phyloP scores from a whole-genome alignment of 2,888 invertebrate genomes.

The Chrysolina oricalcia region DNA sequence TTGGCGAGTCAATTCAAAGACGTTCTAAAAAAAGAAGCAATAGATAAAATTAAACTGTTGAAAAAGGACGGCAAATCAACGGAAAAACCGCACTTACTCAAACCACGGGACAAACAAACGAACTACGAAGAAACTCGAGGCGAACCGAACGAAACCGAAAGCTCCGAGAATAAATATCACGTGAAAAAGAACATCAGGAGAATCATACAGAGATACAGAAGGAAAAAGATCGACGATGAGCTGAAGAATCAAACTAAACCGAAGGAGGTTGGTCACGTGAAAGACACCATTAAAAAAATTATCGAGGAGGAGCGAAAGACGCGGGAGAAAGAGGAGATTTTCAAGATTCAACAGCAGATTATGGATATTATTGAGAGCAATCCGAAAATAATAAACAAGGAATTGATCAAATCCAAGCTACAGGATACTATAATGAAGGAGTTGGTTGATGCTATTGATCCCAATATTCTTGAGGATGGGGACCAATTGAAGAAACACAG shows the following conservation, averaged over 20 bases:
- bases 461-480: conserved; percentile 45
- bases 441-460: conserved; percentile 57
- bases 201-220: conserved; percentile 60
- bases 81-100: neutral
- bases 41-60: neutral
- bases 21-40: neutral
- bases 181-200: conserved; percentile 61
- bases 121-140: conserved; percentile 15
- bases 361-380: conserved; percentile 72
- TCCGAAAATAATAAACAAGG: conserved; percentile 73
- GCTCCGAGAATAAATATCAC: conserved; percentile 51
- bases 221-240: conserved; percentile 55
- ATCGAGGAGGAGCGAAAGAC: conserved; percentile 70
- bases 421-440: conserved; percentile 65
- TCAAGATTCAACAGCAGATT: conserved; percentile 71
- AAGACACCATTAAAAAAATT: conserved; percentile 63
- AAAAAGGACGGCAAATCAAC: conserved; percentile 8
- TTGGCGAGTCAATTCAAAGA: neutral
- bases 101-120: conserved; percentile 17
- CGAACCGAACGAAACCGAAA: conserved; percentile 25
- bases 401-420: conserved; percentile 71
- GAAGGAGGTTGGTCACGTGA: conserved; percentile 49
- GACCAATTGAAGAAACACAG: conserved; percentile 22
- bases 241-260: conserved; percentile 37
- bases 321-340: conserved; percentile 72